Conservation (phyloP, 2,888 invertebrate species). For the Prenolepis imparis region DNA sequence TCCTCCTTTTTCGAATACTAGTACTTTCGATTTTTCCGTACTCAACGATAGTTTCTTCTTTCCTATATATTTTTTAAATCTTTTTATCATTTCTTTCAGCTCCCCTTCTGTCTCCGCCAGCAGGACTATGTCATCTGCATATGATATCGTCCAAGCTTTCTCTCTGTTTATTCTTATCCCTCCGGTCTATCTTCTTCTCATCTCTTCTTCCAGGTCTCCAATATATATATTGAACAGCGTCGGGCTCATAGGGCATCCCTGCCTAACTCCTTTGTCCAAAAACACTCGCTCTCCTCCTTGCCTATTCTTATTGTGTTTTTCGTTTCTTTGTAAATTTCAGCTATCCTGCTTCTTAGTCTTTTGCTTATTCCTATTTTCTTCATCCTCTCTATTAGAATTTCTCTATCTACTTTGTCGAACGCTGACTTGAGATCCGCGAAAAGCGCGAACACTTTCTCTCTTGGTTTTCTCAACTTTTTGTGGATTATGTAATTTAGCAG, state of each 20-base stretch:
- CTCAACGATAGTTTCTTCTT: neutral
- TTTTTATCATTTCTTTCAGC: neutral
- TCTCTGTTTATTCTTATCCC: neutral
- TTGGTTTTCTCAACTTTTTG: neutral
- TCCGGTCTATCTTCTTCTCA: neutral
- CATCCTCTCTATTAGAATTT: neutral
- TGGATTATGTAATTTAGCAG: neutral
- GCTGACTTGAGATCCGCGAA: slow-evolving; percentile 29
- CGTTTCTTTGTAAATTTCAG: neutral
- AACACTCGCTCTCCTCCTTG: neutral
- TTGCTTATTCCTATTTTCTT: neutral
- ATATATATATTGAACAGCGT: neutral
- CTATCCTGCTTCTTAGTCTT: neutral
- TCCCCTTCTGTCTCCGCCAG: neutral
- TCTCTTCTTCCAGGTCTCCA: neutral
- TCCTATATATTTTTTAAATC: slow-evolving; percentile 5
- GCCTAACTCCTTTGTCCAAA: slow-evolving; percentile 20
- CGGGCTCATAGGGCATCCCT: neutral
- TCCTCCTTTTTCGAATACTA: neutral
- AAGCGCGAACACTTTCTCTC: slow-evolving; percentile 3
- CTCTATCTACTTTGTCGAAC: slow-evolving; percentile 21
- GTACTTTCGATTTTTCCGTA: neutral
- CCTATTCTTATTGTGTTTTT: slow-evolving; percentile 4
- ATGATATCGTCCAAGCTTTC: neutral
- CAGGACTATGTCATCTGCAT: neutral